phyloP scores from a whole-genome alignment of 2,888 invertebrate genomes.

The Eucriotettix oculatus region DNA sequence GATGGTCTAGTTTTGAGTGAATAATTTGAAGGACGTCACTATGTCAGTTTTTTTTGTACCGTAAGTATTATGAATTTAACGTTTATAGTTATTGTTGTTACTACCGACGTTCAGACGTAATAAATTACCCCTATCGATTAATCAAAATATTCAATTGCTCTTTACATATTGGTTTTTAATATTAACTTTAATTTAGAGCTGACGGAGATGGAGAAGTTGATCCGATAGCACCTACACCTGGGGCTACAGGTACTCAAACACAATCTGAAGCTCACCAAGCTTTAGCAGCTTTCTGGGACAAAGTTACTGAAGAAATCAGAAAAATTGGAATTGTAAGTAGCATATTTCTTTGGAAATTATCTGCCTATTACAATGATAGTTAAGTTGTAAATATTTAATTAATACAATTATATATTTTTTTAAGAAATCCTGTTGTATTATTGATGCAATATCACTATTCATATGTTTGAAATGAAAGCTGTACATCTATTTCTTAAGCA shows the following conservation, averaged over 20 bases:
- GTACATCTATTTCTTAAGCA: too few species aligned
- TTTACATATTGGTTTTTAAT: neutral
- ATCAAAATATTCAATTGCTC: neutral
- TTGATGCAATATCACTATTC: neutral
- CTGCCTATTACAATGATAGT: neutral
- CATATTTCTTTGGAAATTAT: neutral
- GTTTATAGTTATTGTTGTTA: too few species aligned
- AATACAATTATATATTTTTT: neutral
- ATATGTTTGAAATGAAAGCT: too few species aligned
- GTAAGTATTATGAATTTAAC: slow-evolving; percentile 34
- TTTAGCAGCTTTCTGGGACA: slow-evolving; percentile 67
- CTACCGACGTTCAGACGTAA: neutral
- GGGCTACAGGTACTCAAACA: slow-evolving; percentile 26
- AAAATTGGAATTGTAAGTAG: slow-evolving; percentile 50
- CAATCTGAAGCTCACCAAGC: slow-evolving; percentile 50
- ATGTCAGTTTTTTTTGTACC: neutral
- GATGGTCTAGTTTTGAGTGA: neutral
- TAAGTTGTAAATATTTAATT: neutral
- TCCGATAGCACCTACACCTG: slow-evolving; percentile 8
- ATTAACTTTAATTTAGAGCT: slow-evolving; percentile 17
- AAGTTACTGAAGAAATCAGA: slow-evolving; percentile 62
- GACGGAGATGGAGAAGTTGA: slow-evolving; percentile 25
- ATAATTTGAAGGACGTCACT: neutral
- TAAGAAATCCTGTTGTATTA: neutral
- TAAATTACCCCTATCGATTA: neutral